Base-by-base conservation (phyloP, 2,113 vertebrate species). In the Todiramphus chloris region DNA sequence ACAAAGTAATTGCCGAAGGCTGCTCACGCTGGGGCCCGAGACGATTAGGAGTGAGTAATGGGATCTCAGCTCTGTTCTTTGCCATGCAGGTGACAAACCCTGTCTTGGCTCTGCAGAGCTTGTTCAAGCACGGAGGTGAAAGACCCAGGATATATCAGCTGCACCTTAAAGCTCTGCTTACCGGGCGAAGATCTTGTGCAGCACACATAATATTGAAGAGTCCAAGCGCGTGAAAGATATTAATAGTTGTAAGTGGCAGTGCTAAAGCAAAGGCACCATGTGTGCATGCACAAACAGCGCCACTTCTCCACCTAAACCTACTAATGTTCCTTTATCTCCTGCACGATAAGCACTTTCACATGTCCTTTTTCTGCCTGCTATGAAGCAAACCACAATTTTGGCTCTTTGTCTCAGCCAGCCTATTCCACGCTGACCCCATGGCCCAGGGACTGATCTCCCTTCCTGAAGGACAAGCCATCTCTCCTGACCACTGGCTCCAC, bases 211-310 rank as follows among this genome's bases (percentile, higher is more conserved):
- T 25, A 55, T 31, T 20, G 41, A 62, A 56, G 28, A 64, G 50
- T 23, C n/a, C 46, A 3, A 59, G 28, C 2, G 5, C 16, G 7
- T 2, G 10, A 31, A 89, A 46, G 25, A 41, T 67, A 30, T 24
- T n/a, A 59, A 37, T n/a, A 83, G 30, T 23, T 33, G 2, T 16
- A 73, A 67, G 50, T 1, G 37, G 53, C 0, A 69, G 46, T 3
- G 3, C 50, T 59, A 41, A 81, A 83, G 35, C 1, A 6, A 60
- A 80, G 79, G 43, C n/a, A 39, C n/a, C 28, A 7, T 1, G 53
- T 53, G 41, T 4, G 9, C 59, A 16, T 2, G 10, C n/a, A 12
- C 0, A 0, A 67, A 3, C 0, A 0, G 39, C 44, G 66, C 59
- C 43, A 58, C 44, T 81, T 83, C 67, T 55, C 85, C 68, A 70